These are phyloP conservation scores for Zaprionus ghesquierei DNA, from an alignment of 1,140 invertebrate genomes.

Conservation along the genomic window DNA sequence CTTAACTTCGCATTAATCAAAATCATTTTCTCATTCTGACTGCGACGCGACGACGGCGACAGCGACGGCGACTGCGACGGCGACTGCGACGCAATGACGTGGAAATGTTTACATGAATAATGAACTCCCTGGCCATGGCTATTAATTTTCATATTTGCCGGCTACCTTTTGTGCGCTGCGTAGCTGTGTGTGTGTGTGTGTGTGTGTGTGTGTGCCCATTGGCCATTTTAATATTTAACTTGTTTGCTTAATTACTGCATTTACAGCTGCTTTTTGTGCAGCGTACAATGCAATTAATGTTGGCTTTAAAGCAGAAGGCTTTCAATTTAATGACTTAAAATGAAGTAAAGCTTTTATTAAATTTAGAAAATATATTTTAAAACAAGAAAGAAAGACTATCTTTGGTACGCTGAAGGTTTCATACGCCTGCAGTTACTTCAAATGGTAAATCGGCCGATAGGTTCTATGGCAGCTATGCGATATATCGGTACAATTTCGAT, in stretches of 20 bases:
- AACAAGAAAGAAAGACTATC: too few species aligned
- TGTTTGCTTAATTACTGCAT: slow-evolving; percentile 21
- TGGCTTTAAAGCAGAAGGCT: background rate
- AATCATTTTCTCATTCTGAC: slow-evolving; percentile 41
- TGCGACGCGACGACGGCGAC: slow-evolving; percentile 28
- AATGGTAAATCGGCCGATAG: too few species aligned
- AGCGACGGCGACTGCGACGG: slow-evolving; percentile 6
- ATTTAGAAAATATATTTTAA: too few species aligned
- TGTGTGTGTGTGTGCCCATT: slow-evolving; percentile 3
- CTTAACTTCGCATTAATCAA: slow-evolving; percentile 63
- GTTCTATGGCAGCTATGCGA: too few species aligned
- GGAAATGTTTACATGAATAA: slow-evolving; percentile 59
- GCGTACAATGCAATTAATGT: background rate
- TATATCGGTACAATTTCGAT: too few species aligned
- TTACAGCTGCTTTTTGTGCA: slow-evolving; percentile 14
- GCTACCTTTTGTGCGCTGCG: background rate
- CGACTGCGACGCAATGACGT: slow-evolving; percentile 50
- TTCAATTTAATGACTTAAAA: background rate
- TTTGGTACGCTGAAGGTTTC: too few species aligned
- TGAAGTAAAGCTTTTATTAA: too few species aligned
- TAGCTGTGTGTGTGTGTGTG: background rate
- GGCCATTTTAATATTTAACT: slow-evolving; percentile 19
- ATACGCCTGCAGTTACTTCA: too few species aligned
- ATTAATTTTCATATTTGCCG: slow-evolving; percentile 66
- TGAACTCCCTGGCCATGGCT: slow-evolving; percentile 18